These are phyloP conservation scores for Coryphaenoides rupestris DNA, from an alignment of 2,113 vertebrate species.

Conservation along the genomic window DNA sequence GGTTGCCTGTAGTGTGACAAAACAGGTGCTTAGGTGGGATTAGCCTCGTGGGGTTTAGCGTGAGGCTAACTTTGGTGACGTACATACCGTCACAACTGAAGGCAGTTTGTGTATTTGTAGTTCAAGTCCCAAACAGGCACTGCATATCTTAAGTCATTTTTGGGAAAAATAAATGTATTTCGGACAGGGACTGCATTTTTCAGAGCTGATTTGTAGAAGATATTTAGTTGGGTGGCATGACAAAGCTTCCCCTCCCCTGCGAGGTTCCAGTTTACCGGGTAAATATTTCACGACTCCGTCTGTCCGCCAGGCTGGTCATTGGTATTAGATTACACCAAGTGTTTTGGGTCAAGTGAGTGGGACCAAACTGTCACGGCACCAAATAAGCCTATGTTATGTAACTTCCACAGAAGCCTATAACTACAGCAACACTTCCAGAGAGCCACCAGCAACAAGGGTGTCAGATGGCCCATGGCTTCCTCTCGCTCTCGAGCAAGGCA, in stretches of 20 bases:
- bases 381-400: constrained; percentile 25
- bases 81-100: background rate
- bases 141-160: no score
- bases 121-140: no score
- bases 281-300: no score
- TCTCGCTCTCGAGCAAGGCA: constrained; percentile 22
- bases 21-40: constrained; percentile 51
- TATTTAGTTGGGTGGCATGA: no score
- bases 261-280: no score
- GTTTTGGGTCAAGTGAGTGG: background rate
- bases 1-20: constrained; percentile 43
- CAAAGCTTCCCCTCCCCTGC: no score
- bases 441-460: no score
- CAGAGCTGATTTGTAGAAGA: no score
- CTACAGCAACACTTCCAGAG: constrained; percentile 4
- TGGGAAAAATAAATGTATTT: no score
- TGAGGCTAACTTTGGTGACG: constrained; percentile 27
- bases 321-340: constrained; percentile 1
- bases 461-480: no score
- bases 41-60: constrained; percentile 34
- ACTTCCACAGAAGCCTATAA: constrained; percentile 16
- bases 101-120: constrained; percentile 3
- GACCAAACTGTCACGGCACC: constrained; percentile 5
- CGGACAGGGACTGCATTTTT: no score
- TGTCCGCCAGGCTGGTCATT: background rate